Conservation (phyloP, 1,140 invertebrate species). For the Platyura marginata region DNA sequence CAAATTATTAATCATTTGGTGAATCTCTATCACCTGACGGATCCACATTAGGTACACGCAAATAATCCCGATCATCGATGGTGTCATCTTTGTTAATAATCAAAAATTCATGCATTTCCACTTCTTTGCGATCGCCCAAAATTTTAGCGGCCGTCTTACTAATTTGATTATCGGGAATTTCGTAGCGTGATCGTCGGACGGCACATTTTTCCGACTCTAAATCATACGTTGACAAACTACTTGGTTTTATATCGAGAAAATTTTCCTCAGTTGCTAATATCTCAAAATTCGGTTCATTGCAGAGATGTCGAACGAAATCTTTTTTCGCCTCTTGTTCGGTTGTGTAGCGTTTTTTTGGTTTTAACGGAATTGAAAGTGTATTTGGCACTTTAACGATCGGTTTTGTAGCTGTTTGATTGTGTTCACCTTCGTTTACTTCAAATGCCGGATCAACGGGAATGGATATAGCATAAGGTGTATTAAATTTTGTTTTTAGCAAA, state of each 20-base stretch:
- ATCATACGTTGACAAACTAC: too few relatives aligned
- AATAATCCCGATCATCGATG: too few relatives aligned
- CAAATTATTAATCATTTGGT: not conserved
- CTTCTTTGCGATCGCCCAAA: constrained; percentile 14
- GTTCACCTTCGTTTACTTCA: constrained; percentile 22
- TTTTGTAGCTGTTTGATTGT: too few relatives aligned
- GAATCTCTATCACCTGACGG: not conserved
- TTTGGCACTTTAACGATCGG: too few relatives aligned
- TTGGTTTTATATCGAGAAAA: too few relatives aligned
- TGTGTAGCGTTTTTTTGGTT: too few relatives aligned
- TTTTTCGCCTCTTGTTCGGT: too few relatives aligned
- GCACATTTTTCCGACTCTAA: too few relatives aligned
- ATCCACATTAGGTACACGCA: not conserved
- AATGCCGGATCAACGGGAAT: constrained; percentile 19
- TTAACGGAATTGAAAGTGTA: too few relatives aligned
- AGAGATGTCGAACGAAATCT: too few relatives aligned
- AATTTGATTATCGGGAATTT: constrained; percentile 17
- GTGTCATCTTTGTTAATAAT: not conserved
- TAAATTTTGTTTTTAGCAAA: constrained; percentile 17
- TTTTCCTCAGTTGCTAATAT: too few relatives aligned
- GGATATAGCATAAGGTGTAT: constrained; percentile 12
- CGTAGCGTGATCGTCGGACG: constrained; percentile 7
- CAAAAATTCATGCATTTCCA: constrained; percentile 10
- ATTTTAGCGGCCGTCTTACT: constrained; percentile 15
- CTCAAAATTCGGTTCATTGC: too few relatives aligned